These are phyloP conservation scores for Periplaneta americana DNA, from an alignment of 1,140 invertebrate genomes.

Conservation along the genomic window DNA sequence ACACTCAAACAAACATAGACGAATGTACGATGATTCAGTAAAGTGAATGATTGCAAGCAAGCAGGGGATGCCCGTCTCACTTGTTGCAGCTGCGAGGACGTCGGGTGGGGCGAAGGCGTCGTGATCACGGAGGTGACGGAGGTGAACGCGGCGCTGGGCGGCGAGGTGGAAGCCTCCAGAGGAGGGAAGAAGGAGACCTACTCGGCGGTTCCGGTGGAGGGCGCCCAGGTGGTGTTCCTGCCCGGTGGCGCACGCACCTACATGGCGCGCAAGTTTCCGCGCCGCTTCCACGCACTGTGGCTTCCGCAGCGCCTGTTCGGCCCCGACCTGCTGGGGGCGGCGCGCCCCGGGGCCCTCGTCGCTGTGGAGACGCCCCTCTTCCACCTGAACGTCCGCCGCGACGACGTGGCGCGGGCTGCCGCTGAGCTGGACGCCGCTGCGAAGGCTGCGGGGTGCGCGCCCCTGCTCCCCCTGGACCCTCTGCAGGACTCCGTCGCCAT, in stretches of 20 bases:
- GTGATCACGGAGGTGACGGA: not conserved
- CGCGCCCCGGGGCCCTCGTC: not conserved
- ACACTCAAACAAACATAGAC: no score
- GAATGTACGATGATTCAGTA: no score
- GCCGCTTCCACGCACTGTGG: no score
- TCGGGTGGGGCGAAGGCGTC: not conserved
- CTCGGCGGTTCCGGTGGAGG: not conserved
- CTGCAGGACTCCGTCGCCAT: not conserved
- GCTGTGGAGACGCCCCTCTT: not conserved
- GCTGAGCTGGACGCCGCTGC: not conserved
- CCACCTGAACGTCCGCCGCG: not conserved
- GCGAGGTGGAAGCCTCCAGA: not conserved
- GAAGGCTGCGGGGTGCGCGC: not conserved
- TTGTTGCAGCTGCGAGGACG: no score
- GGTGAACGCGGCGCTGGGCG: not conserved
- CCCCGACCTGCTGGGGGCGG: not conserved
- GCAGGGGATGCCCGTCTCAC: no score
- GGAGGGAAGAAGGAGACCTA: not conserved
- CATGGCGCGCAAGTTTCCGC: no score
- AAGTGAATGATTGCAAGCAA: no score
- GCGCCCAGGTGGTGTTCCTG: not conserved
- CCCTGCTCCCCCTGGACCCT: not conserved
- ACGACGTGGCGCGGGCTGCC: not conserved
- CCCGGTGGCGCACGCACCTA: no score
- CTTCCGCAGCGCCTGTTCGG: no score